Evolutionary conservation across 2,888 invertebrate genomes (phyloP), one percentile per base, ranked within the genome.

Genomic region (Eupithecia pulchellata): DNA sequence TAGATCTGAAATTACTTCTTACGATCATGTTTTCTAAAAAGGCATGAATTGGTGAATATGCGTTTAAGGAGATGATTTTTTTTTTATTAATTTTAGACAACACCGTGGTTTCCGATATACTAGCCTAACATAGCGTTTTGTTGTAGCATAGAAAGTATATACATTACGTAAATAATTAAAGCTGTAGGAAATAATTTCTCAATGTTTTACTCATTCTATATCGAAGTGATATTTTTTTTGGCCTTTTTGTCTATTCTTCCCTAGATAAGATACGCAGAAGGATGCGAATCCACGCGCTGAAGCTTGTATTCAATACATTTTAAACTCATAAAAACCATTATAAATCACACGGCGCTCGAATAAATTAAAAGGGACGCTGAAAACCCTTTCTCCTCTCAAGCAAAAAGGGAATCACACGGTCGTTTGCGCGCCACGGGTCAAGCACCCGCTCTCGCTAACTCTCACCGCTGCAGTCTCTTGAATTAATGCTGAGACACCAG

Each of bases 391-490:
- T 30, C 58, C 32, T n/a, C 58, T 60, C n/a, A n/a, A 60, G 58
- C 58, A 20, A 60, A 60, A 60, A 30, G 58, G 58, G 58, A 29
- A 60, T 60, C 30, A 32, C 32, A 60, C 58, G 58, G 58, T 30
- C n/a, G 58, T 30, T 60, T 60, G 30, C n/a, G 32, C 58, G 30
- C n/a, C 17, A 4, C 58, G 58, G 58, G 58, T 60, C 32, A n/a
- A 60, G 30, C 9, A n/a, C 58, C 14, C n/a, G 58, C 58, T 36
- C 36, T 36, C 14, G 13, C 36, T 1, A 1, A 60, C 30, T 30
- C 29, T 17, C 29, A 14, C 57, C 57, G 57, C 57, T 0, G 29
- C 57, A 57, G 29, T 29, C 57, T 29, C 57, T 57, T 57, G 57
- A 57, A 17, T n/a, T n/a, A n/a, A 29, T 32, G 30, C n/a, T 60